Base-by-base conservation (phyloP, 2,797 vertebrate genomes). In the Echeneis naucrates region DNA sequence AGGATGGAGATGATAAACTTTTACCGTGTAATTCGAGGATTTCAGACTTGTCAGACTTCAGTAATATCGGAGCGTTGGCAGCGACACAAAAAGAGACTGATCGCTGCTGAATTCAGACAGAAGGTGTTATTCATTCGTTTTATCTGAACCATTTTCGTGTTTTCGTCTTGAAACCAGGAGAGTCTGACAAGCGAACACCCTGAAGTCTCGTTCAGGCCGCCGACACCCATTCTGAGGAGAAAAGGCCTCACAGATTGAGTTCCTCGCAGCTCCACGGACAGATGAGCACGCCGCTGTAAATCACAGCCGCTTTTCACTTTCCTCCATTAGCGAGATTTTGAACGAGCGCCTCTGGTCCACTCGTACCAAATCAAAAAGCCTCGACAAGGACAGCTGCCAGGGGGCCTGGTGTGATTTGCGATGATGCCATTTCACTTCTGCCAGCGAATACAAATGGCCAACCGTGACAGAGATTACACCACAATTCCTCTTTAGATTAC, bases 331-430 rank as follows among this genome's bases (percentile, higher is more conserved):
- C 4, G 70, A 33, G 37, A 69, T 79, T 89, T 85, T 88, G 85
- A 89, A 75, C 4, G 83, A 89, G 71, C 73, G 86, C 73, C 73
- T 82, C 76, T 66, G 82, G 80, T 88, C 74, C 65, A 71, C 66
- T 77, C 24, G 72, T 48, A 82, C 67, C 85, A 88, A 89, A 90
- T 89, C 88, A 89, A 80, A 42, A 84, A 68, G 64, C 59, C 77
- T 44, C 9, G 82, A 85, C 84, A 75, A 81, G 80, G 85, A 90
- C 82, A 77, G 79, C 88, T 83, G 87, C 87, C 82, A 54, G 77
- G 48, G 56, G 80, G 65, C 64, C 64, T 11, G 3, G 6, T 19
- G 75, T 85, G 90, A 89, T 87, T 88, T 89, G 86, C 84, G 26
- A 71, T 52, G 5, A 72, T 75, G 81, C 78, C 79, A 75, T 80